Percentiles rank a stretch among this genome's conserved stretches.
Conservation (phyloP, 2,113 vertebrate species). For the Heterotis niloticus region DNA sequence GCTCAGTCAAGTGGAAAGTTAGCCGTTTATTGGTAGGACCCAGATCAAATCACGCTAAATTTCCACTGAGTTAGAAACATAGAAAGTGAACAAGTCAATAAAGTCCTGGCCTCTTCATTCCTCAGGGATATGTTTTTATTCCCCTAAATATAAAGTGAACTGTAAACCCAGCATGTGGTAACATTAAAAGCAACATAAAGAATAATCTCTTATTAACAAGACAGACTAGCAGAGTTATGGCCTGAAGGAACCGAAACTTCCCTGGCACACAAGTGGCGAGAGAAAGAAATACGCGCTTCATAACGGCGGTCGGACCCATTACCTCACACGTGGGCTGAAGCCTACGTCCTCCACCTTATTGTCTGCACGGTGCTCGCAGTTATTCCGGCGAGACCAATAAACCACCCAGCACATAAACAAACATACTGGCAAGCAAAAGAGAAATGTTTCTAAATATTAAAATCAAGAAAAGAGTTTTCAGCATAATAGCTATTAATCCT, state of each 20-base stretch:
- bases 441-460: constrained; percentile 40
- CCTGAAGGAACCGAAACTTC: constrained; percentile 7
- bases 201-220: constrained; percentile 24
- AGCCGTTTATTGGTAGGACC: neutral
- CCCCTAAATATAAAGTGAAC: neutral
- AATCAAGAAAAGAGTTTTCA: constrained; percentile 45
- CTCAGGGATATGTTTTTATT: constrained; percentile 13
- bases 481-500: too few relatives aligned
- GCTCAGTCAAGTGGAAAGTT: neutral
- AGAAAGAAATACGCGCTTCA: neutral
- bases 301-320: neutral
- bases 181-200: constrained; percentile 11
- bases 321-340: too few relatives aligned
- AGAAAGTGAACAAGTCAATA: neutral
- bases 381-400: neutral
- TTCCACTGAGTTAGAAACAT: neutral
- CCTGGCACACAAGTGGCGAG: neutral
- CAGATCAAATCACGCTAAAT: neutral
- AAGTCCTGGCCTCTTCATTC: neutral
- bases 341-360: neutral
- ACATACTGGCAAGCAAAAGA: constrained; percentile 49
- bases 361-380: neutral
- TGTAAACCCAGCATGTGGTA: neutral
- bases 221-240: constrained; percentile 14
- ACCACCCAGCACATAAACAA: constrained; percentile 53